Percentiles rank a stretch among this genome's conserved stretches.
Conservation (phyloP, 2,797 vertebrate genomes). For the Loris lydekkerianus region DNA sequence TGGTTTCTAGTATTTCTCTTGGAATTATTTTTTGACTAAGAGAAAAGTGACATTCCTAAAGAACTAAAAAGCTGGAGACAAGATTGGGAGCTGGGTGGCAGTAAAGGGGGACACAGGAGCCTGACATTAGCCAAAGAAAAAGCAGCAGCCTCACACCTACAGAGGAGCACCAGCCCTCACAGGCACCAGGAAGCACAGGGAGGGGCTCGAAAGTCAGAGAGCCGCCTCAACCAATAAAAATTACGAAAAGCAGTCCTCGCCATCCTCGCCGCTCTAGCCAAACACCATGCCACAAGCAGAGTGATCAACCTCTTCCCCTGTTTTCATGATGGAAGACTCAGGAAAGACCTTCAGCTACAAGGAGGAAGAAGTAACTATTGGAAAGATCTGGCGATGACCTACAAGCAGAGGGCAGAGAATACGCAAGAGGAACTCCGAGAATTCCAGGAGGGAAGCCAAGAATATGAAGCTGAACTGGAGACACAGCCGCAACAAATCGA, state of each 20-base stretch:
- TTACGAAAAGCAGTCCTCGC: background rate
- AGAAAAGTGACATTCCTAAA: slow-evolving; percentile 60
- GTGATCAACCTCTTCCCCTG: slow-evolving; percentile 30
- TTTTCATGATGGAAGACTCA: slow-evolving; percentile 86
- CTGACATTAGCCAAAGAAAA: slow-evolving; percentile 59
- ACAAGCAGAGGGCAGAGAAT: slow-evolving; percentile 95
- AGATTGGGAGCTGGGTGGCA: slow-evolving; percentile 53
- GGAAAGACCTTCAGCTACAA: slow-evolving; percentile 91
- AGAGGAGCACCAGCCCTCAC: background rate
- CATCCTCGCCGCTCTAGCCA: too few relatives aligned
- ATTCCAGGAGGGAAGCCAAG: slow-evolving; percentile 98
- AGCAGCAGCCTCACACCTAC: background rate
- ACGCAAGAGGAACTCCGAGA: slow-evolving; percentile 95
- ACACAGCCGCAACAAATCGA: slow-evolving; percentile 96
- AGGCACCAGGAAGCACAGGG: background rate
- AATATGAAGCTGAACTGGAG: slow-evolving; percentile 98
- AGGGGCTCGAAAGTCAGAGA: background rate
- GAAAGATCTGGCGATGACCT: slow-evolving; percentile 93
- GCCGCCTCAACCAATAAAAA: background rate
- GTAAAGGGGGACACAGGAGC: background rate
- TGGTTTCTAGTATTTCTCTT: slow-evolving; percentile 64
- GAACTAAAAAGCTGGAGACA: slow-evolving; percentile 6
- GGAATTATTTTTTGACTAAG: slow-evolving; percentile 66
- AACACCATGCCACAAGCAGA: slow-evolving; percentile 74
- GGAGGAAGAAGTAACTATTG: slow-evolving; percentile 94